A percentile compares a stretch with the other conserved stretches of the same genome.
These are phyloP conservation scores for Hestina assimilis DNA, from an alignment of 1,140 invertebrate species.

Conservation along the genomic window DNA sequence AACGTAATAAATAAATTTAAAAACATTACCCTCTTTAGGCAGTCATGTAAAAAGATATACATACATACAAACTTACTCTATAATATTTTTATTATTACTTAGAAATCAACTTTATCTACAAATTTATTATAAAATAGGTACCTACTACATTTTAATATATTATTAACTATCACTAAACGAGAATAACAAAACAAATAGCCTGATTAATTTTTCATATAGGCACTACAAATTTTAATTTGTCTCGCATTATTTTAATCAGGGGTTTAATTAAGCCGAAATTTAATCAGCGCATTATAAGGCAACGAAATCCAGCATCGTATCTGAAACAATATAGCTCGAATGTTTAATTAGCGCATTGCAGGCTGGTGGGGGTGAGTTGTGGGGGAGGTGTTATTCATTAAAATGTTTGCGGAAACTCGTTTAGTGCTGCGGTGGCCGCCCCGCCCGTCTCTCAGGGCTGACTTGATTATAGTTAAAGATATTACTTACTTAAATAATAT, in stretches of 20 bases:
- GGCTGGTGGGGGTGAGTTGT: slow-evolving; percentile 36
- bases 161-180: background rate
- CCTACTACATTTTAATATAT: no score
- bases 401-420: slow-evolving; percentile 76
- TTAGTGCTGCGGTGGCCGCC: slow-evolving; percentile 67
- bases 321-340: slow-evolving; percentile 72
- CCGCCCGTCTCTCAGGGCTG: slow-evolving; percentile 54
- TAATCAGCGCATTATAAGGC: slow-evolving; percentile 51
- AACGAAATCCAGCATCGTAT: slow-evolving; percentile 62
- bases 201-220: no score
- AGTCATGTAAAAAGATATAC: no score
- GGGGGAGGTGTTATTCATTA: slow-evolving; percentile 71
- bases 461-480: slow-evolving; percentile 17
- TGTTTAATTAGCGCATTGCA: slow-evolving; percentile 72
- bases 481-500: no score
- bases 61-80: no score
- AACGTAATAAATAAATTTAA: no score
- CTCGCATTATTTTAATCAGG: slow-evolving; percentile 21
- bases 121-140: no score
- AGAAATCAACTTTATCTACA: no score
- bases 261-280: slow-evolving; percentile 43
- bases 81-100: no score
- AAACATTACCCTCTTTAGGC: no score
- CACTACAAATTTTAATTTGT: slow-evolving; percentile 7
- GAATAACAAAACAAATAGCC: no score